These are phyloP conservation scores for Agrotis exclamationis DNA, from an alignment of 2,888 invertebrate species.

Conservation along the genomic window DNA sequence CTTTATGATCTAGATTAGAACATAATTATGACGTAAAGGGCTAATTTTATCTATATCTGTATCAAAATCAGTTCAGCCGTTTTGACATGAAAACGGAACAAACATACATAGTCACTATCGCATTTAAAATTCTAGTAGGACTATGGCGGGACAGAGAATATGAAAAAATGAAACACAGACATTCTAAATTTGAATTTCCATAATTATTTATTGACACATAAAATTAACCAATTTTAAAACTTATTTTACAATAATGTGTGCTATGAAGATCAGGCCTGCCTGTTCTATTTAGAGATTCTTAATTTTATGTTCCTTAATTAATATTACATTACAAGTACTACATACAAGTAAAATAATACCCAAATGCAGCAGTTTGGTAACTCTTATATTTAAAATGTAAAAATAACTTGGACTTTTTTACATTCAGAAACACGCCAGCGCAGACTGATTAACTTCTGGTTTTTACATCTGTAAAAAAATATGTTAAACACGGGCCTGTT, in stretches of 20 bases:
- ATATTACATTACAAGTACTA: background rate
- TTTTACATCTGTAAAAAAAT: background rate
- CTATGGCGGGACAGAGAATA: too few relatives aligned
- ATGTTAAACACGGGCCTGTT: too few relatives aligned
- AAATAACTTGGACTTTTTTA: slow-evolving; percentile 1
- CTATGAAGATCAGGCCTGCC: slow-evolving; percentile 12
- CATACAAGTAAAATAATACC: background rate
- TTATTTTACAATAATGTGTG: background rate
- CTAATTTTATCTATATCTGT: too few relatives aligned
- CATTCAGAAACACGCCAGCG: slow-evolving; percentile 3
- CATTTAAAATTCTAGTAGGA: too few relatives aligned
- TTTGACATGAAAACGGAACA: too few relatives aligned
- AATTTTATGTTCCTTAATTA: background rate
- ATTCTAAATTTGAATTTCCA: background rate
- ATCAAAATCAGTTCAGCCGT: too few relatives aligned
- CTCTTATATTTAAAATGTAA: background rate
- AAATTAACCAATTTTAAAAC: slow-evolving; percentile 13
- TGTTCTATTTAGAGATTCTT: background rate
- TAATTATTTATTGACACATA: slow-evolving; percentile 33
- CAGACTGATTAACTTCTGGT: background rate
- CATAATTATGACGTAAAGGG: too few relatives aligned
- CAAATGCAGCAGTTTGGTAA: slow-evolving; percentile 11
- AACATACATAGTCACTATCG: too few relatives aligned
- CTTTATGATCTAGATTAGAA: too few relatives aligned
- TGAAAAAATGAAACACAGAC: slow-evolving; percentile 6